These are phyloP conservation scores for Zaprionus ghesquierei DNA, from an alignment of 1,140 invertebrate species.

Conservation along the genomic window DNA sequence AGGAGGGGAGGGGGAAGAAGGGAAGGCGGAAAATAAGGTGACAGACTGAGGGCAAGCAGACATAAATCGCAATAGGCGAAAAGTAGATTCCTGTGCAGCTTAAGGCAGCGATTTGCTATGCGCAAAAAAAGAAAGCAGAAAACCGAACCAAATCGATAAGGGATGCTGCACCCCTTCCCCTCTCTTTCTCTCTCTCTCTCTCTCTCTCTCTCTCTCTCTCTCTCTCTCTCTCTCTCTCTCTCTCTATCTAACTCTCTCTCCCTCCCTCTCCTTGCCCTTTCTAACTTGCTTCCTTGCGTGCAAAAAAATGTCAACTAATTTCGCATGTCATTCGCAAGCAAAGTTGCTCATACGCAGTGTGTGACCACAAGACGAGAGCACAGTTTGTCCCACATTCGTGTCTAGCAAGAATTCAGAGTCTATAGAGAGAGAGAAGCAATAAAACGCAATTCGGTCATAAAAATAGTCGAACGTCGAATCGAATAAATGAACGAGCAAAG, in stretches of 20 bases:
- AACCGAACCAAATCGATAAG: slow-evolving; percentile 60
- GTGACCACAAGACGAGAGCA: not conserved
- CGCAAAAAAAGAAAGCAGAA: slow-evolving; percentile 37
- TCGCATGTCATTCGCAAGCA: slow-evolving; percentile 65
- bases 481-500: slow-evolving; percentile 50
- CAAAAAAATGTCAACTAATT: slow-evolving; percentile 73
- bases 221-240: not conserved
- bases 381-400: slow-evolving; percentile 30
- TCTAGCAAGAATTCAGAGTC: slow-evolving; percentile 40
- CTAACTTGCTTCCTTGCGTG: not conserved
- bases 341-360: slow-evolving; percentile 33
- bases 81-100: slow-evolving; percentile 67
- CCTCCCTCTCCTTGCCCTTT: not conserved
- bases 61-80: slow-evolving; percentile 60
- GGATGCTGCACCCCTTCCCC: slow-evolving; percentile 18
- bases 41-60: not conserved
- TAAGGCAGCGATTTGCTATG: slow-evolving; percentile 73
- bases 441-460: slow-evolving; percentile 80
- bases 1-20: not conserved
- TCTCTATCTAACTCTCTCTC: no score
- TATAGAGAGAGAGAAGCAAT: slow-evolving; percentile 50
- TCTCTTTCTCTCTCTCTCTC: not conserved
- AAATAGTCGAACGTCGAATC: slow-evolving; percentile 74
- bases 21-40: not conserved
- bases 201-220: not conserved